A percentile compares a stretch with the other conserved stretches of the same genome.
Conservation (phyloP, 2,113 vertebrate genomes). For the Muntiacus muntjak region DNA sequence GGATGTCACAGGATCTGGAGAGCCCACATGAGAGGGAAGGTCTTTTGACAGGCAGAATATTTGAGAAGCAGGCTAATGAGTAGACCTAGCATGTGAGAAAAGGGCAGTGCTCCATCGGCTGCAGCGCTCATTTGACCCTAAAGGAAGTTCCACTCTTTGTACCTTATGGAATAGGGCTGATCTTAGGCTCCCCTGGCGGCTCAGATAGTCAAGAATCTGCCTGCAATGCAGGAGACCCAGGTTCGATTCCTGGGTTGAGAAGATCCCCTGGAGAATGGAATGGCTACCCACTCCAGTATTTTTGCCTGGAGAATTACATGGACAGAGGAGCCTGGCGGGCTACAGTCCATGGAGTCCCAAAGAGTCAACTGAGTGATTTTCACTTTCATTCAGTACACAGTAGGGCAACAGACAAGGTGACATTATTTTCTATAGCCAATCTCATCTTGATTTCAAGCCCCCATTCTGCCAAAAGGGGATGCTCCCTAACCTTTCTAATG, state of each 20-base stretch:
- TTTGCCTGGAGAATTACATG: not conserved
- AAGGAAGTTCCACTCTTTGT: not conserved
- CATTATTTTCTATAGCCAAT: not conserved
- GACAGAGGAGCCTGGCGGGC: not conserved
- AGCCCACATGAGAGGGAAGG: not conserved
- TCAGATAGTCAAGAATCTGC: not conserved
- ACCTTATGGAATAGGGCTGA: not conserved
- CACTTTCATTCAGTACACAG: not conserved
- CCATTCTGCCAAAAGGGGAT: not conserved
- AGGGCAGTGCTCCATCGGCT: not conserved
- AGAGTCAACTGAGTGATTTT: not conserved
- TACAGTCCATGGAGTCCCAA: not conserved
- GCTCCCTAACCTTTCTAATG: not conserved
- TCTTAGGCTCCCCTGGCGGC: not conserved
- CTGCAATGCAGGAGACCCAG: not conserved
- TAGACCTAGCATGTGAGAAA: not conserved
- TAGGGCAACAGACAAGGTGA: not conserved
- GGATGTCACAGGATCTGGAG: not conserved
- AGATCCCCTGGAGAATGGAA: not conserved
- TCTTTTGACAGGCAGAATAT: not conserved
- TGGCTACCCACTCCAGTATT: not conserved
- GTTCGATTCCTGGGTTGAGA: not conserved
- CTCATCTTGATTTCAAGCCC: not conserved
- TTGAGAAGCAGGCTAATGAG: not conserved
- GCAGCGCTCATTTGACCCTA: rapidly evolving